These are phyloP conservation scores for Ophiodon elongatus DNA, from an alignment of 2,113 vertebrate species.

Conservation along the genomic window DNA sequence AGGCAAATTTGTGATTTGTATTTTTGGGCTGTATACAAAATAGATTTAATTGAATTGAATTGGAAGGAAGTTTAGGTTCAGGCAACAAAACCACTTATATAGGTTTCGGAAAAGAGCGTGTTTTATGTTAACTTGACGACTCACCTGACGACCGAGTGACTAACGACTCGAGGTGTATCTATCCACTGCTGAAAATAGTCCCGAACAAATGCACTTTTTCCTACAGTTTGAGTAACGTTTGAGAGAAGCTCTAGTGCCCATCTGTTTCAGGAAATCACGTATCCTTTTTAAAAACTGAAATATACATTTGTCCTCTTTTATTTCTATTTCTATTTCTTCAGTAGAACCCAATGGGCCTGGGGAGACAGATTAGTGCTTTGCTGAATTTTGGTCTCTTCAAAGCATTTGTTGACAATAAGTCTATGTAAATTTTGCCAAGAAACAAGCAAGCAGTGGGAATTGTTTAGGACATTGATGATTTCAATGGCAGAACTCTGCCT, in stretches of 20 bases:
- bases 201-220: no score
- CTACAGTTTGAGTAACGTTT: neutral
- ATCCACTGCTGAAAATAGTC: no score
- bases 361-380: neutral
- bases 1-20: no score
- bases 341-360: neutral
- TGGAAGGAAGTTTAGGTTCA: neutral
- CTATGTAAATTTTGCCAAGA: neutral
- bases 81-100: neutral
- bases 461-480: slow-evolving; percentile 5
- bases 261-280: no score
- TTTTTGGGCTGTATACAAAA: no score
- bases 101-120: neutral
- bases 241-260: no score
- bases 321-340: neutral
- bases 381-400: neutral
- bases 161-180: no score
- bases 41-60: no score
- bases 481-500: slow-evolving; percentile 7
- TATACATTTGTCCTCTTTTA: neutral
- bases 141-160: no score
- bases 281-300: neutral
- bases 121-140: neutral
- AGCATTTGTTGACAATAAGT: neutral
- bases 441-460: slow-evolving; percentile 27